A percentile compares a stretch with the other conserved stretches of the same genome.
Evolutionary conservation across 92 coral and sea anemone genomes (phyloP).

Genomic region (Palythoa caribaeorum): DNA sequence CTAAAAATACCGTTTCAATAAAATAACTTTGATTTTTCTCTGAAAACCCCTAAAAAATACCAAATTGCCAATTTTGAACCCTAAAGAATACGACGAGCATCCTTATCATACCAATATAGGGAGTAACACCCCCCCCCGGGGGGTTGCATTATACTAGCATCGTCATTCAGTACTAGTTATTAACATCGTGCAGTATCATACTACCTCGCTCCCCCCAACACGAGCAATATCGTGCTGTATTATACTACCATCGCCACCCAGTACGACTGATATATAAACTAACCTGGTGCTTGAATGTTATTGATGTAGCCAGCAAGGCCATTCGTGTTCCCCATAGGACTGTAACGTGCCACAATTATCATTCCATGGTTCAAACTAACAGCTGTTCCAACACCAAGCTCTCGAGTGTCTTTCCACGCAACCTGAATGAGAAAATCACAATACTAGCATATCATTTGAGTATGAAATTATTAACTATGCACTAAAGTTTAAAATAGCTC

Average conservation of each 20-base stretch:
- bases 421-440: slow-evolving; percentile 17
- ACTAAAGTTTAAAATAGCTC: background rate
- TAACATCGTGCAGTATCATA: background rate
- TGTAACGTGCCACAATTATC: slow-evolving; percentile 63
- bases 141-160: no score
- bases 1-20: no score
- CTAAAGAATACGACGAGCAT: no score
- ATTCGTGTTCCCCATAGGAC: slow-evolving; percentile 63
- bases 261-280: background rate
- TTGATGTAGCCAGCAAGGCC: slow-evolving; percentile 40
- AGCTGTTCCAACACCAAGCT: slow-evolving; percentile 63
- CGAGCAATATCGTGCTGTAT: no score
- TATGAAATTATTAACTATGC: background rate
- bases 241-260: no score
- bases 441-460: no score
- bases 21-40: no score
- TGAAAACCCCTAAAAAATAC: no score
- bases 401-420: slow-evolving; percentile 63
- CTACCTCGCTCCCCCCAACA: no score
- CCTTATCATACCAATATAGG: no score
- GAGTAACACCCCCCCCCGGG: no score
- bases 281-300: slow-evolving; percentile 53
- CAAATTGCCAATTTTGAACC: no score
- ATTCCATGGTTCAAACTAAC: slow-evolving; percentile 55
- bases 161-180: background rate